These are phyloP conservation scores for Arrhamphus sclerolepis DNA, from an alignment of 2,797 vertebrate genomes.

Conservation along the genomic window DNA sequence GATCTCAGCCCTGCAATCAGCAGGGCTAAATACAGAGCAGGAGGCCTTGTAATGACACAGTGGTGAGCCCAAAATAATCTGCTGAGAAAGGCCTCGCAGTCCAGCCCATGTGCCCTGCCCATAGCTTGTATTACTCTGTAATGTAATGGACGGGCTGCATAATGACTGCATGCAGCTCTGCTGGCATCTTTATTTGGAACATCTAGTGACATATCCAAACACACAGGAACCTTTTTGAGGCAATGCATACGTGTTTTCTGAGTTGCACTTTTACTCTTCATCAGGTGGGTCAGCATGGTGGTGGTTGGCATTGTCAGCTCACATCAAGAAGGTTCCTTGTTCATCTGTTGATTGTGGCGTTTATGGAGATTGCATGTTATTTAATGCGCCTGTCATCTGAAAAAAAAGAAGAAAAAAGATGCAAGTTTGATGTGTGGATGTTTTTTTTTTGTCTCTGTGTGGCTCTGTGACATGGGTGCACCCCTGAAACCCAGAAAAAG, in stretches of 20 bases:
- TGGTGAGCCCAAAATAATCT: conserved; percentile 79
- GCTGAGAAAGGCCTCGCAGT: conserved; percentile 71
- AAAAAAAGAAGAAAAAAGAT: too few relatives aligned
- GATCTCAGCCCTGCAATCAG: conserved; percentile 73
- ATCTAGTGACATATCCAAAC: conserved; percentile 55
- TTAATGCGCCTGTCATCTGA: too few relatives aligned
- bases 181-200: conserved; percentile 68
- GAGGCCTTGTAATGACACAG: conserved; percentile 79
- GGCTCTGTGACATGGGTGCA: too few relatives aligned
- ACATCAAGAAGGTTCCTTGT: too few relatives aligned
- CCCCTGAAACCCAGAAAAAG: too few relatives aligned
- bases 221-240: conserved; percentile 30
- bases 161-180: conserved; percentile 60
- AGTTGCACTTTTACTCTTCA: too few relatives aligned
- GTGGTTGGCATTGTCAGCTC: too few relatives aligned
- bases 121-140: conserved; percentile 70
- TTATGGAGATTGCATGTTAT: too few relatives aligned
- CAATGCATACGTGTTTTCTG: not conserved
- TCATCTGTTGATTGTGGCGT: too few relatives aligned
- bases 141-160: conserved; percentile 53
- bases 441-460: too few relatives aligned
- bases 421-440: too few relatives aligned
- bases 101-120: conserved; percentile 67
- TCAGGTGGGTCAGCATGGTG: too few relatives aligned
- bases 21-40: conserved; percentile 79